A percentile compares a stretch with the other conserved stretches of the same genome.
phyloP scores from a whole-genome alignment of 2,113 vertebrate species.

The Vidua macroura region DNA sequence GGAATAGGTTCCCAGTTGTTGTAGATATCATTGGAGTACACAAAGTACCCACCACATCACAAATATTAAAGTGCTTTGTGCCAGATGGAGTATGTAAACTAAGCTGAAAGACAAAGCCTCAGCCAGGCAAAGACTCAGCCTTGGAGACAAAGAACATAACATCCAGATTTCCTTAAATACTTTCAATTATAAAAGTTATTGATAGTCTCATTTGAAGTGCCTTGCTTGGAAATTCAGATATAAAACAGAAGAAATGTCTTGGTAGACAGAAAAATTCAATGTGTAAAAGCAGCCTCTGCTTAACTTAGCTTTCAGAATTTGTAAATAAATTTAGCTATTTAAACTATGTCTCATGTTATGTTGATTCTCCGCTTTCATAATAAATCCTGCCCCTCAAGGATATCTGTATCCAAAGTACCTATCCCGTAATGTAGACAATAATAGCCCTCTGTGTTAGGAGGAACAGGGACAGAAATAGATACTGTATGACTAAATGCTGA shows the following conservation, averaged over 20 bases:
- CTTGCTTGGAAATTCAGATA: neutral
- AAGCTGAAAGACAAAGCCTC: neutral
- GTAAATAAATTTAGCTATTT: conserved; percentile 69
- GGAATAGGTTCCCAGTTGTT: neutral
- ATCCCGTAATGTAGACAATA: conserved; percentile 79
- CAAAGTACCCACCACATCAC: neutral
- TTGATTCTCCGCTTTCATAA: conserved; percentile 79
- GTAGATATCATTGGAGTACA: neutral
- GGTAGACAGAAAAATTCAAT: conserved; percentile 16
- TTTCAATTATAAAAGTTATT: neutral
- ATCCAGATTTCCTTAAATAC: neutral
- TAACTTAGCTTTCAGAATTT: conserved; percentile 65
- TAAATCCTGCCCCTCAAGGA: conserved; percentile 78
- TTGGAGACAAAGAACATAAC: neutral
- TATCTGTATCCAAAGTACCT: conserved; percentile 78
- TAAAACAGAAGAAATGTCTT: neutral
- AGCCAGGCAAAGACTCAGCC: neutral
- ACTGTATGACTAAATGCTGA: conserved; percentile 82
- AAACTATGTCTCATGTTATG: conserved; percentile 75
- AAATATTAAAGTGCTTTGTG: neutral
- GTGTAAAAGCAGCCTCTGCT: conserved; percentile 48
- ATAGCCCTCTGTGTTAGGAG: conserved; percentile 79
- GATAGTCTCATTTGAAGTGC: neutral
- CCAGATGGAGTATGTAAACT: neutral
- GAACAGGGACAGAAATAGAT: conserved; percentile 79